Evolutionary conservation across 2,888 invertebrate species (phyloP).

Genomic region (Odontothrips loti): DNA sequence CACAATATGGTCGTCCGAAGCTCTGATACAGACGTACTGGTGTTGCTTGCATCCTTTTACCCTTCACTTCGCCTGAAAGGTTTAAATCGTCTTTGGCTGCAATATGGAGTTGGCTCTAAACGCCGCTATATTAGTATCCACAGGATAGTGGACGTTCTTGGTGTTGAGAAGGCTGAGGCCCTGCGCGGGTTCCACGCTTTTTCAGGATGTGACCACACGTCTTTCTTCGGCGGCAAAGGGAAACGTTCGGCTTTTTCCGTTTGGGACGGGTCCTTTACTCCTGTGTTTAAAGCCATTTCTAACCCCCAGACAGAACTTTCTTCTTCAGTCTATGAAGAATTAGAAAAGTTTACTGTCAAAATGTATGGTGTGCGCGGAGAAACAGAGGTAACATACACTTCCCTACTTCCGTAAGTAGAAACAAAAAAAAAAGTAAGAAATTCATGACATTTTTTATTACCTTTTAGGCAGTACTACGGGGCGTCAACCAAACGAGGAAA

Average conservation of each 20-base stretch:
- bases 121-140: constrained; percentile 29
- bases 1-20: constrained; percentile 14
- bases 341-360: background rate
- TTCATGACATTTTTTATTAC: background rate
- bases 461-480: background rate
- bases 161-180: constrained; percentile 30
- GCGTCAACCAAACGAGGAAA: background rate
- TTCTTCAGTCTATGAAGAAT: background rate
- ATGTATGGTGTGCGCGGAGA: background rate
- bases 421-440: background rate
- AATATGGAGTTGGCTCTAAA: constrained; percentile 3
- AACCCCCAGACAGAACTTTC: background rate
- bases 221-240: constrained; percentile 28
- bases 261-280: background rate
- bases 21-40: constrained; percentile 28
- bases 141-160: constrained; percentile 27
- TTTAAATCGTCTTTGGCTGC: constrained; percentile 28
- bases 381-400: background rate
- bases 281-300: background rate
- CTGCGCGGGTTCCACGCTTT: constrained; percentile 32
- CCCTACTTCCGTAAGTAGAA: background rate
- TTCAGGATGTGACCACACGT: constrained; percentile 29
- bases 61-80: background rate
- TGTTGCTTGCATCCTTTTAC: constrained; percentile 12
- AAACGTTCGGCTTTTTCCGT: background rate